Evolutionary conservation across 2,797 vertebrate genomes (phyloP).

Genomic region (Sebastes jordani): DNA sequence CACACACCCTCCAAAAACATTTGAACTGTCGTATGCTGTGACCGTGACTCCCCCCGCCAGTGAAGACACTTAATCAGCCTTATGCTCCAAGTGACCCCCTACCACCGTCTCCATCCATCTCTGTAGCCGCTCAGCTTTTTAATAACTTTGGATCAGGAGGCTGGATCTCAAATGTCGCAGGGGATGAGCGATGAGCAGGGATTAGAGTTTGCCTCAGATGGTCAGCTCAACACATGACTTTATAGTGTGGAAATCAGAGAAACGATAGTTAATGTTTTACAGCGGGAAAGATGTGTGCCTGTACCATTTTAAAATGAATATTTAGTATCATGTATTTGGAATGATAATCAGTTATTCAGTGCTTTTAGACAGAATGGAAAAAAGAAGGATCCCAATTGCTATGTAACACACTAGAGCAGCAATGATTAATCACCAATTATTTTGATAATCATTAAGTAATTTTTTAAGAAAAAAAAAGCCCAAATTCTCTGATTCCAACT

Average conservation of each 20-base stretch:
- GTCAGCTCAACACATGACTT: neutral
- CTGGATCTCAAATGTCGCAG: constrained; percentile 29
- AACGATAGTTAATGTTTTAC: neutral
- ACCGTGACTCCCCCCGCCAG: constrained; percentile 31
- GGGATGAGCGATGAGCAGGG: constrained; percentile 33
- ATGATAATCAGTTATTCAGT: too few species aligned
- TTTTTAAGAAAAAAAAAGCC: too few species aligned
- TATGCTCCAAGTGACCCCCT: constrained; percentile 58
- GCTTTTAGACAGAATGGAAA: too few species aligned
- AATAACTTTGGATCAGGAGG: constrained; percentile 50
- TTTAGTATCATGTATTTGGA: neutral
- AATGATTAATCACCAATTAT: too few species aligned
- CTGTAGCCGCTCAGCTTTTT: constrained; percentile 30
- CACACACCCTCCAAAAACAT: constrained; percentile 30
- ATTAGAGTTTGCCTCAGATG: constrained; percentile 13
- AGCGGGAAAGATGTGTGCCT: neutral
- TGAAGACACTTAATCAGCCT: constrained; percentile 68
- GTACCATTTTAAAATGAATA: neutral
- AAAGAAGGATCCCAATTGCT: too few species aligned
- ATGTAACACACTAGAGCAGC: too few species aligned
- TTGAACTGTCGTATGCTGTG: constrained; percentile 35
- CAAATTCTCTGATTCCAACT: too few species aligned
- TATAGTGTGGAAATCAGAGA: neutral
- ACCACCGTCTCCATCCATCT: constrained; percentile 51
- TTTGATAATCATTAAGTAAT: too few species aligned